Conservation (phyloP, 2,888 invertebrate species). For the Gastrophysa polygoni region DNA sequence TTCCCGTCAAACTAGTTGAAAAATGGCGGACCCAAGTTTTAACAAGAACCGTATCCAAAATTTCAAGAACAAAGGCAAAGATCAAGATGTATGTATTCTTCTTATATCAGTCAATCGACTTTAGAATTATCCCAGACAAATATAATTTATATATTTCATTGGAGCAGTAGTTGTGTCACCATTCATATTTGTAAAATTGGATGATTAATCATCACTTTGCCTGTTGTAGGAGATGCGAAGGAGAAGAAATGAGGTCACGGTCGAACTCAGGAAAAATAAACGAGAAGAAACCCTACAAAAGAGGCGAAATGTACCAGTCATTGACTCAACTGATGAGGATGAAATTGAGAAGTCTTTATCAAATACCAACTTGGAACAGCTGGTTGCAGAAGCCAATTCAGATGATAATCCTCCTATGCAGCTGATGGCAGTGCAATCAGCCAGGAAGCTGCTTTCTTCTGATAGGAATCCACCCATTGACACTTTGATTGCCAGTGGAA, state of each 20-base stretch:
- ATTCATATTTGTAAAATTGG: neutral
- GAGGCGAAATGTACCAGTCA: conserved; percentile 90
- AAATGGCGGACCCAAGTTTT: conserved; percentile 69
- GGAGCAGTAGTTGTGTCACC: neutral
- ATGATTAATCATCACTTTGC: conserved; percentile 17
- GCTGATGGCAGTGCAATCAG: conserved; percentile 91
- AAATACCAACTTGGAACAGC: conserved; percentile 76
- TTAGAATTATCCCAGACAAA: no score
- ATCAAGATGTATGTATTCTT: conserved; percentile 89
- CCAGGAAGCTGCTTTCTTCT: conserved; percentile 93
- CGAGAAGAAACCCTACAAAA: conserved; percentile 96
- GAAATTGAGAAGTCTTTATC: conserved; percentile 74
- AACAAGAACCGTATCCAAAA: conserved; percentile 87
- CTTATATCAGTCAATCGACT: no score
- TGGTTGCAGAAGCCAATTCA: conserved; percentile 87
- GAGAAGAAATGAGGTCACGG: conserved; percentile 93
- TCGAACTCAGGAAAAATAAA: conserved; percentile 97
- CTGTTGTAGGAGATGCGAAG: conserved; percentile 90
- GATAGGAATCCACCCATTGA: conserved; percentile 99
- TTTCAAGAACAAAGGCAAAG: conserved; percentile 99
- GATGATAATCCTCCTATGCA: conserved; percentile 80
- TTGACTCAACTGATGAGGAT: conserved; percentile 84
- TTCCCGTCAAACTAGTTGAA: conserved; percentile 52
- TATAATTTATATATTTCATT: neutral
- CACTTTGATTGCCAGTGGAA: conserved; percentile 90